Conservation (phyloP, 1,140 invertebrate genomes). For the Bombyx mori region ASM3026992v2 NC_085107.1:7197001-7197500, state of each 20-base stretch:
- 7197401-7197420: conserved; percentile 38
- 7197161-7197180: too few species aligned
- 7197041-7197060: neutral
- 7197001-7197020: neutral
- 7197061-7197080: too few species aligned
- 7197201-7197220: conserved; percentile 7
- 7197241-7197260: conserved; percentile 15
- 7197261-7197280: conserved; percentile 53
- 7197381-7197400: conserved; percentile 70
- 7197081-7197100: too few species aligned
- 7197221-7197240: conserved; percentile 28
- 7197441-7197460: too few species aligned
- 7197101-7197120: too few species aligned
- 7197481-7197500: too few species aligned
- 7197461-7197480: too few species aligned
- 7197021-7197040: neutral
- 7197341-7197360: conserved; percentile 47
- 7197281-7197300: conserved; percentile 69
- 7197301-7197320: conserved; percentile 68
- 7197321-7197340: conserved; percentile 68
- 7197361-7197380: conserved; percentile 65
- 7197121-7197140: too few species aligned
- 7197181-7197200: too few species aligned
- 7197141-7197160: too few species aligned
- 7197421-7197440: conserved; percentile 5